Conservation (phyloP, 2,797 vertebrate species). For the Vireo griseus region DNA sequence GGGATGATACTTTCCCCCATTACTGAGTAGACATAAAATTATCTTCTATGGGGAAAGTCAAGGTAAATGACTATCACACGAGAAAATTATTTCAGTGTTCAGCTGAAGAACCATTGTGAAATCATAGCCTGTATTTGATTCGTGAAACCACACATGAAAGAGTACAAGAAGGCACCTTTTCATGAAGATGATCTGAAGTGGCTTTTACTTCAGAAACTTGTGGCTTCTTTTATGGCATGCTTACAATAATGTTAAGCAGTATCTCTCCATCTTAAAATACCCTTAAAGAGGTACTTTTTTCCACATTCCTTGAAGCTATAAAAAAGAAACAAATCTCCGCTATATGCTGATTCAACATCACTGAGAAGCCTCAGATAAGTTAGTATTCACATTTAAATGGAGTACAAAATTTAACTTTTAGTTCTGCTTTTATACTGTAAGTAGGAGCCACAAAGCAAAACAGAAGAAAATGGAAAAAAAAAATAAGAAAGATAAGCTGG, state of each 20-base stretch:
- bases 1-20: neutral
- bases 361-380: neutral
- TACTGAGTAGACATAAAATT: neutral
- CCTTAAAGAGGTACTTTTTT: neutral
- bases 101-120: neutral
- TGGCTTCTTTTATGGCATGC: conserved; percentile 72
- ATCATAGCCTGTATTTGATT: conserved; percentile 28
- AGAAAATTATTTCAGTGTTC: neutral
- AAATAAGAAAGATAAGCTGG: neutral
- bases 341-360: neutral
- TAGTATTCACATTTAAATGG: neutral
- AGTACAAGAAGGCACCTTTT: conserved; percentile 31
- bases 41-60: neutral
- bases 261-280: neutral
- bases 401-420: neutral
- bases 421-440: neutral
- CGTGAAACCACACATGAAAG: conserved; percentile 67
- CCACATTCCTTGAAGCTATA: neutral
- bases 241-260: neutral
- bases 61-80: neutral
- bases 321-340: neutral
- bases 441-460: neutral
- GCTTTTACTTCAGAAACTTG: conserved; percentile 73
- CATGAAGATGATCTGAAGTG: conserved; percentile 73
- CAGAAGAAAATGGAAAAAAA: neutral